phyloP scores from a whole-genome alignment of 2,888 invertebrate genomes.

The Rhorus exstirpatorius region DNA sequence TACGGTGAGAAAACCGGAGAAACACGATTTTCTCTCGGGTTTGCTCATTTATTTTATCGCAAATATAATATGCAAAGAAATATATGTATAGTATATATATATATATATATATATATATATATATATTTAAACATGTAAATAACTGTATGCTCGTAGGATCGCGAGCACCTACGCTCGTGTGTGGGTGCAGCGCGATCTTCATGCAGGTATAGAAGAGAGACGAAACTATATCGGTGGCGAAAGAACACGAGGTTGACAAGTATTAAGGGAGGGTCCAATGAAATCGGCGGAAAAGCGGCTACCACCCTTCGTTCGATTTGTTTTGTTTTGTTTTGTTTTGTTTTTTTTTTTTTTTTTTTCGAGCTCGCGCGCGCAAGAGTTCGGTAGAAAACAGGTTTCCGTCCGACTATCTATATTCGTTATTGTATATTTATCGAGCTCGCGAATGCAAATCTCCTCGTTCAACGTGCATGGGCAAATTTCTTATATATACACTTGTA shows the following conservation, averaged over 20 bases:
- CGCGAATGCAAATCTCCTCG: background rate
- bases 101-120: slow-evolving; percentile 15
- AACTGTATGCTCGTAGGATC: background rate
- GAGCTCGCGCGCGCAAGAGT: background rate
- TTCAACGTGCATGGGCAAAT: slow-evolving; percentile 17
- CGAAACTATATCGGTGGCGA: background rate
- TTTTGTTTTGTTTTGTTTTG: no score
- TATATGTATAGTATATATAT: no score
- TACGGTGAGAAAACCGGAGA: background rate
- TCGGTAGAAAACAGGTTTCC: slow-evolving; percentile 59
- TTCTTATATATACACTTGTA: slow-evolving; percentile 12
- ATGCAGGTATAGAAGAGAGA: slow-evolving; percentile 24
- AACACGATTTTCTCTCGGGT: slow-evolving; percentile 3
- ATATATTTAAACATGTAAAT: slow-evolving; percentile 22
- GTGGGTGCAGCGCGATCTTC: slow-evolving; percentile 30
- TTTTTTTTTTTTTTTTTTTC: no score
- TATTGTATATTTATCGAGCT: slow-evolving; percentile 42
- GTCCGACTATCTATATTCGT: slow-evolving; percentile 33
- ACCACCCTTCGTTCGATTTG: slow-evolving; percentile 50
- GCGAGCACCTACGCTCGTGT: slow-evolving; percentile 54
- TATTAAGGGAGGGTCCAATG: slow-evolving; percentile 55
- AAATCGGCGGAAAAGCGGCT: slow-evolving; percentile 57
- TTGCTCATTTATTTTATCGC: background rate
- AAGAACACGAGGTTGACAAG: background rate
- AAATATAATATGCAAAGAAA: no score